Percentiles rank a stretch among this genome's conserved stretches.
Evolutionary conservation across 2,113 vertebrate genomes (phyloP).

Genomic region (Apodemus sylvaticus): DNA sequence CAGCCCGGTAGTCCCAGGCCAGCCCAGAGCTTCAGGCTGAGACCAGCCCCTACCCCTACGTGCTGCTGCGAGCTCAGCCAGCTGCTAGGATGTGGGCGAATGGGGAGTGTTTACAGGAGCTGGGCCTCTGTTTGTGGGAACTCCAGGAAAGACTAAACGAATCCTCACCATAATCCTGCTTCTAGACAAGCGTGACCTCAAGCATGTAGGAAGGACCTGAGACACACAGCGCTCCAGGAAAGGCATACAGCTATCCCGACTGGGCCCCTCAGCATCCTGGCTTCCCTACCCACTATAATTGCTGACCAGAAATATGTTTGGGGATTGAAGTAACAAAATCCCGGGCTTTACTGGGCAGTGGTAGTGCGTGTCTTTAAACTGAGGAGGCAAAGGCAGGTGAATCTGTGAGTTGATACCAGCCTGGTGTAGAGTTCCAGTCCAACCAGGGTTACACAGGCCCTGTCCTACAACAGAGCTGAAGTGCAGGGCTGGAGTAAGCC

Average conservation of each 20-base stretch:
- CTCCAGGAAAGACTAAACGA: background rate
- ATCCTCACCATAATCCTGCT: background rate
- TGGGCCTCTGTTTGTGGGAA: background rate
- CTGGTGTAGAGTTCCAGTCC: background rate
- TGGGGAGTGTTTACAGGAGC: conserved; percentile 42
- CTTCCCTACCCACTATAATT: background rate
- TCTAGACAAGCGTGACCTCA: background rate
- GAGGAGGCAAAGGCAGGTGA: background rate
- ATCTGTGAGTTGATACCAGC: background rate
- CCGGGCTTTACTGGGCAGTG: background rate
- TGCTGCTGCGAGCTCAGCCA: background rate
- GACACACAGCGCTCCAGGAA: background rate
- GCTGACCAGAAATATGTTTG: background rate
- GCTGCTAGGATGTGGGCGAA: background rate
- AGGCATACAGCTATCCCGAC: background rate
- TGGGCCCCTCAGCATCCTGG: background rate
- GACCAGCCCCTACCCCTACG: background rate
- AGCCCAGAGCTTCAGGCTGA: background rate
- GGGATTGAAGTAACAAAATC: background rate
- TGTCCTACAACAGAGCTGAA: background rate
- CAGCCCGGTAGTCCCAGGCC: background rate
- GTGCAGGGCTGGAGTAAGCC: background rate
- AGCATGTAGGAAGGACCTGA: rapidly evolving
- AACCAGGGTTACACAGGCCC: background rate
- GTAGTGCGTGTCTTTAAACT: background rate